These are phyloP conservation scores for Labeo catla DNA, from an alignment of 2,113 vertebrate species.

Conservation along the genomic window DNA sequence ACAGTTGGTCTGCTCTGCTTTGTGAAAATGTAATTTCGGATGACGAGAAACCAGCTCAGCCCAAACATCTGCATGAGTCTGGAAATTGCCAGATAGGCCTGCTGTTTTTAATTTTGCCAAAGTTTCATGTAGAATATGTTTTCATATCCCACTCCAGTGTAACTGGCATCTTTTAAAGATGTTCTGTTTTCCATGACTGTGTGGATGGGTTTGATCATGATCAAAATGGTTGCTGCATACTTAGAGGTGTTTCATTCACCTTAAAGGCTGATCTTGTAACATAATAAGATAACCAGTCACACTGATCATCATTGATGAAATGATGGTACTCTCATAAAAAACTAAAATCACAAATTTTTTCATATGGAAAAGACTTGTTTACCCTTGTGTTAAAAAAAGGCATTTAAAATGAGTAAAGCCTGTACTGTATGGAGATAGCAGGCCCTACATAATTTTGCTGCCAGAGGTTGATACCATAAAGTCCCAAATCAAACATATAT, in stretches of 20 bases:
- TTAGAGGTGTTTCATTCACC: not conserved
- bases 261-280: not conserved
- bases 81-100: not conserved
- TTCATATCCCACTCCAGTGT: not conserved
- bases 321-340: not conserved
- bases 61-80: not conserved
- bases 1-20: conserved; percentile 18
- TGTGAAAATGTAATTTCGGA: conserved; percentile 25
- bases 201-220: not conserved
- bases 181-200: not conserved
- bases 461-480: not conserved
- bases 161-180: not conserved
- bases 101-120: not conserved
- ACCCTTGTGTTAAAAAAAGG: not conserved
- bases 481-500: conserved; percentile 2
- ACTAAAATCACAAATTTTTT: too few relatives aligned
- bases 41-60: conserved; percentile 18
- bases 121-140: not conserved
- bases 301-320: not conserved
- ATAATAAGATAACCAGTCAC: not conserved
- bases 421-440: not conserved
- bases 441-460: not conserved
- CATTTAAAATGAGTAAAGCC: not conserved
- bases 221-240: not conserved
- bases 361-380: too few relatives aligned